Evolutionary conservation across 2,113 vertebrate genomes (phyloP).

Genomic region (Probosciger aterrimus): DNA sequence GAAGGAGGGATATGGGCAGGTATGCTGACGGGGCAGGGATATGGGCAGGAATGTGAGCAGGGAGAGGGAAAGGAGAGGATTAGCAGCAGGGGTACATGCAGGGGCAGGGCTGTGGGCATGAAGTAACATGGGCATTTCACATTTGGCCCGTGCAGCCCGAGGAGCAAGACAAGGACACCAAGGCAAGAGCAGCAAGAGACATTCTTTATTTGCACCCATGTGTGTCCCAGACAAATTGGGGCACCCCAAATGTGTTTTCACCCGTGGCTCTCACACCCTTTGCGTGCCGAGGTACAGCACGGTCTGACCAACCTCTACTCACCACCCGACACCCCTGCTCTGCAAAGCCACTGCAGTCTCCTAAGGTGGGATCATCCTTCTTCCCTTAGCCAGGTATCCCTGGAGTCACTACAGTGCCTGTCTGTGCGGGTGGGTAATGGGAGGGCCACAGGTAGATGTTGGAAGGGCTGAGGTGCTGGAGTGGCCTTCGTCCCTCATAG

Average conservation of each 20-base stretch:
- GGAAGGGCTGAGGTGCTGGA: background rate
- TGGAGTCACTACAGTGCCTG: background rate
- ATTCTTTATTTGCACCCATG: background rate
- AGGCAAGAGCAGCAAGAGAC: background rate
- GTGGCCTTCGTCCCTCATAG: background rate
- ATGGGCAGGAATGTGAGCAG: background rate
- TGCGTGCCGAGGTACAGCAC: background rate
- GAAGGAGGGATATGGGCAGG: background rate
- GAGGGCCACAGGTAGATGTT: background rate
- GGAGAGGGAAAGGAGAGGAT: background rate
- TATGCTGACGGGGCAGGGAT: background rate
- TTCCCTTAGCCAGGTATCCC: accelerated
- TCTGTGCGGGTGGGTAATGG: background rate
- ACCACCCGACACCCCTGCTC: background rate
- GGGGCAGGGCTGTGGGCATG: background rate
- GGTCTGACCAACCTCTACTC: background rate
- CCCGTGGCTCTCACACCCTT: accelerated
- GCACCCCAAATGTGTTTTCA: background rate
- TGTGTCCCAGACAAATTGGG: background rate
- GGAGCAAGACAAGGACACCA: background rate
- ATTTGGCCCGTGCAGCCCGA: accelerated
- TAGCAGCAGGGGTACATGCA: background rate
- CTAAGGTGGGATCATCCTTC: background rate
- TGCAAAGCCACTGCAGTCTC: background rate
- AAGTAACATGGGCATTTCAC: background rate